Evolutionary conservation across 2,797 vertebrate species (phyloP), one percentile per base, ranked within the genome.

Genomic region (Macroramphosus scolopax): DNA sequence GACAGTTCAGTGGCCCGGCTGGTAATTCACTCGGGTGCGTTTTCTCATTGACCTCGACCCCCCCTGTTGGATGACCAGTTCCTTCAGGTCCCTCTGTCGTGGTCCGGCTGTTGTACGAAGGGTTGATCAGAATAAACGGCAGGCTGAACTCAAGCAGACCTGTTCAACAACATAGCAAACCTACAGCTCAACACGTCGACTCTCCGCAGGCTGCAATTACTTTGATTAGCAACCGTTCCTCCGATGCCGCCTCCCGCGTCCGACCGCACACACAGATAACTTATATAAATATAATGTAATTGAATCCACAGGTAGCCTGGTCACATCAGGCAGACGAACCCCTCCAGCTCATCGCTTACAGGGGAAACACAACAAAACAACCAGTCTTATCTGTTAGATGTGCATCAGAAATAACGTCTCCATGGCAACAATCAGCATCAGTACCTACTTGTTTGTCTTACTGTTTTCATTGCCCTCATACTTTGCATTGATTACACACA

Each of bases 161-260:
- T 20, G 41, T 39, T 33, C 56, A 45, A 60, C 65, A 71, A 63
- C 57, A 34, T 57, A 68, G 72, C 51, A 34, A 62, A 71, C 30
- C 26, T n/a, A 42, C 48, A 50, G 33, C 12, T 30, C 40, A 12
- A 40, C 54, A 29, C 22, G 43, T 46, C 15, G 20, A 28, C 45
- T 37, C 45, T 52, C 51, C 39, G 37, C 25, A 40, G 32, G 49
- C 36, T 39, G 53, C 64, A 66, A 68, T 76, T 70, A 68, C 55
- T 52, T 58, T 72, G 61, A 78, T 77, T 26, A 45, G 48, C 39
- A 20, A 0, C 39, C 38, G 22, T 49, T 45, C 28, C 28, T 60
- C 36, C 20, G 17, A 51, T 31, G 17, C 26, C 15, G 31, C 24
- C 20, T 3, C n/a, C n/a, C n/a, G n/a, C n/a, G n/a, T n/a, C n/a